A percentile compares a stretch with the other conserved stretches of the same genome.
Evolutionary conservation across 2,888 invertebrate genomes (phyloP).

Genomic region (Rhopalosiphum nymphaeae): DNA sequence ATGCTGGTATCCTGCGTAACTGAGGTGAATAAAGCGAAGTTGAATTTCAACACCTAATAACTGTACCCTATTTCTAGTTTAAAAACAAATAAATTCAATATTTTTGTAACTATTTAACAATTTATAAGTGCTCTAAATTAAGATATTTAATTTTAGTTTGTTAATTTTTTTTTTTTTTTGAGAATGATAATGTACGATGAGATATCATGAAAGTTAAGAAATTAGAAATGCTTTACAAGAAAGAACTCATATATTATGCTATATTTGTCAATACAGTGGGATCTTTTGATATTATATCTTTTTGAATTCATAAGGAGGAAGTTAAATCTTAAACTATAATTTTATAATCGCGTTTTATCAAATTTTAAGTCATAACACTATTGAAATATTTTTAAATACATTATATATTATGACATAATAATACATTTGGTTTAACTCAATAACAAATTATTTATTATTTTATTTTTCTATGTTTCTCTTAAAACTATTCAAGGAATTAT

Average conservation of each 20-base stretch:
- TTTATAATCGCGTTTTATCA: background rate
- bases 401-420: background rate
- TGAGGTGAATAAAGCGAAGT: background rate
- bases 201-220: background rate
- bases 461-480: background rate
- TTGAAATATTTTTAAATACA: background rate
- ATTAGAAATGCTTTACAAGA: background rate
- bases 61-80: background rate
- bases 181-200: background rate
- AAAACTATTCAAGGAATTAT: background rate
- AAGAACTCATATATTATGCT: background rate
- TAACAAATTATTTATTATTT: background rate
- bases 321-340: slow-evolving; percentile 28
- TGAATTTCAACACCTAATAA: background rate
- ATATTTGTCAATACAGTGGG: slow-evolving; percentile 19
- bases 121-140: background rate
- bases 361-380: background rate
- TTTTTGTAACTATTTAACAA: background rate
- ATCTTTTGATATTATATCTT: slow-evolving; percentile 46
- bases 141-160: background rate
- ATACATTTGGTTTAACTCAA: background rate
- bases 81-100: background rate
- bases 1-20: background rate
- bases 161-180: background rate
- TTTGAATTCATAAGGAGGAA: slow-evolving; percentile 18